Percentiles rank a stretch among this genome's conserved stretches.
Conservation (phyloP, 2,888 invertebrate species). For the Cerceris ruficornis region DNA sequence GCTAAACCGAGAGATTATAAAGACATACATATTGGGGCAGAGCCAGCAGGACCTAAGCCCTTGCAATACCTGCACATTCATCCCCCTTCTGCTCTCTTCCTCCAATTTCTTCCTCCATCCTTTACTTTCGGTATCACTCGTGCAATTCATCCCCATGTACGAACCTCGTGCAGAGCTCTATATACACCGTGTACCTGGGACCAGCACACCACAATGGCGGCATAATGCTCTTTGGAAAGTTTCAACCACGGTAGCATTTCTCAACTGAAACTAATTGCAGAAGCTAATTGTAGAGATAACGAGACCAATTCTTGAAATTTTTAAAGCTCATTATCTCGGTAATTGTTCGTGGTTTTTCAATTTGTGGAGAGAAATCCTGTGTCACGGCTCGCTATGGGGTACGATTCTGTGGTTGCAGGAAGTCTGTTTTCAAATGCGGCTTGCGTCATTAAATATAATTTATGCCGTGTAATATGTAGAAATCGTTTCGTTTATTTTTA, state of each 20-base stretch:
- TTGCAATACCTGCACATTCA: conserved; percentile 55
- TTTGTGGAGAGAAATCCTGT: not conserved
- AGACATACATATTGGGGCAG: conserved; percentile 64
- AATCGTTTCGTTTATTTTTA: too few species aligned
- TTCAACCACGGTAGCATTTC: conserved; percentile 7
- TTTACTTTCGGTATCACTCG: conserved; percentile 16
- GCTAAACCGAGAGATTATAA: conserved; percentile 67
- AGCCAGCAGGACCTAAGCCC: conserved; percentile 59
- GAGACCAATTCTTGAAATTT: conserved; percentile 14
- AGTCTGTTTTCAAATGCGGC: not conserved
- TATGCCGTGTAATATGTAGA: too few species aligned
- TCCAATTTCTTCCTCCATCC: conserved; percentile 27
- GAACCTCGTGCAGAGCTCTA: not conserved
- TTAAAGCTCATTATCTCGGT: conserved; percentile 7
- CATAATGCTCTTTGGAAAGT: not conserved
- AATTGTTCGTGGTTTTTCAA: conserved; percentile 3
- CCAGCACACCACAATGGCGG: not conserved
- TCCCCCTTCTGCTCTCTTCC: conserved; percentile 14
- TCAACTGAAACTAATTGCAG: conserved; percentile 10
- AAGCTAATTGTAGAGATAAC: conserved; percentile 21
- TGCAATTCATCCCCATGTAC: conserved; percentile 33
- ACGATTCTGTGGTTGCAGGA: not conserved
- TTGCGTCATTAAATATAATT: too few species aligned
- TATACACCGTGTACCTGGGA: not conserved
- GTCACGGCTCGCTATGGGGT: too few species aligned